These are phyloP conservation scores for Drosophila arawakana DNA, from an alignment of 1,140 invertebrate genomes.

Conservation along the genomic window DNA sequence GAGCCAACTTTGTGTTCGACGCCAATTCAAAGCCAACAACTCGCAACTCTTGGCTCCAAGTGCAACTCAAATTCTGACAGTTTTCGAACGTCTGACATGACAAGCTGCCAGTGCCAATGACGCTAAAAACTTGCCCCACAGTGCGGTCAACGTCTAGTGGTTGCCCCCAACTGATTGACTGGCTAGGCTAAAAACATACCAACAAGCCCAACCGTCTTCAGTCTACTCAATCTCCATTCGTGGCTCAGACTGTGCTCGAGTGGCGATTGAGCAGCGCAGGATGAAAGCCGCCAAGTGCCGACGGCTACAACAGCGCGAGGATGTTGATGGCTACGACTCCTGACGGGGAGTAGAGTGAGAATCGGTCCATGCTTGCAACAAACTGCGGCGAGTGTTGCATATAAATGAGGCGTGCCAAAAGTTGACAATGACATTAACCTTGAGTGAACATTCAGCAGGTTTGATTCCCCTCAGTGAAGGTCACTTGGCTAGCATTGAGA, in stretches of 20 bases:
- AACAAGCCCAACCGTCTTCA: neutral
- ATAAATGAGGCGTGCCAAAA: conserved; percentile 74
- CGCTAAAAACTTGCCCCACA: conserved; percentile 65
- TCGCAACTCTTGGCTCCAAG: conserved; percentile 31
- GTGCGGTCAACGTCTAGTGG: conserved; percentile 16
- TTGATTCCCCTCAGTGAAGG: conserved; percentile 10
- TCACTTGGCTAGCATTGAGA: conserved; percentile 4
- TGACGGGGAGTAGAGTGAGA: conserved; percentile 12
- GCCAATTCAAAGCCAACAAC: conserved; percentile 14
- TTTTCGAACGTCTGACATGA: conserved; percentile 73
- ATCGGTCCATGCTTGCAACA: neutral
- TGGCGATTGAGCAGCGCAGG: conserved; percentile 48
- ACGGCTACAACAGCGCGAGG: conserved; percentile 39
- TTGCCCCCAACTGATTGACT: conserved; percentile 51
- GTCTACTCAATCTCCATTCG: conserved; percentile 10
- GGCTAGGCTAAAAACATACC: conserved; percentile 18
- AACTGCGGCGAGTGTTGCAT: conserved; percentile 49
- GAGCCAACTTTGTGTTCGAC: conserved; percentile 34
- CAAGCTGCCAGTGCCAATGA: conserved; percentile 72
- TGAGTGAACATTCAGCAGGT: conserved; percentile 49
- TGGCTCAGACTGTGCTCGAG: conserved; percentile 20
- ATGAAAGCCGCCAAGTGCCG: conserved; percentile 54
- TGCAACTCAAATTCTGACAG: conserved; percentile 72
- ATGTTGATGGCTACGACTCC: conserved; percentile 22
- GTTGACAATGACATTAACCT: conserved; percentile 80